Evolutionary conservation across 2,888 invertebrate species (phyloP).

Genomic region (Orchesellides sinensis): DNA sequence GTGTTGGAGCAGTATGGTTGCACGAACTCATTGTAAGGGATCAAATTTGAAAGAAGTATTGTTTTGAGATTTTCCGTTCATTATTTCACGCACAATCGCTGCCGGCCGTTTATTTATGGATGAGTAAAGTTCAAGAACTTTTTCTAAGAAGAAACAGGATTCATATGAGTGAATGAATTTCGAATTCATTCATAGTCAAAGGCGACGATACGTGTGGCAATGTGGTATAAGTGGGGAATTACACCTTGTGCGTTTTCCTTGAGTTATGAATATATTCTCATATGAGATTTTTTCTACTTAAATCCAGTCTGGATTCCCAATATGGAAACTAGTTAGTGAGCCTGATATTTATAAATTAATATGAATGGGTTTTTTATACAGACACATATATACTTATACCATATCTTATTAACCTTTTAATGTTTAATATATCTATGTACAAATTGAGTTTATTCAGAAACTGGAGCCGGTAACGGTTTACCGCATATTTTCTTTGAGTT

Average conservation of each 20-base stretch:
- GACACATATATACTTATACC: too few species aligned
- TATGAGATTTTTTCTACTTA: neutral
- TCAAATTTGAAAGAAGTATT: too few species aligned
- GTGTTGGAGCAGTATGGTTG: neutral
- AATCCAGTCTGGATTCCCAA: conserved; percentile 4
- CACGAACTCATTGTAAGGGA: too few species aligned
- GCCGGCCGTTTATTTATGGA: conserved; percentile 23
- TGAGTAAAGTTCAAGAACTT: neutral
- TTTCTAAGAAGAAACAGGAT: neutral
- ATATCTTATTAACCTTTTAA: too few species aligned
- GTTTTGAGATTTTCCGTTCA: conserved; percentile 44
- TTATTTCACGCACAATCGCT: conserved; percentile 22
- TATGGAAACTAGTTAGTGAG: neutral
- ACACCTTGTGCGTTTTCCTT: neutral
- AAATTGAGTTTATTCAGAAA: neutral
- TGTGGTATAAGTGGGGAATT: conserved; percentile 6
- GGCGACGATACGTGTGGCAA: neutral
- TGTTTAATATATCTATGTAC: neutral
- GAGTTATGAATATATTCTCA: neutral
- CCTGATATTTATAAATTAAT: neutral
- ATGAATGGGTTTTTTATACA: too few species aligned
- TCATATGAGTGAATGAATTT: conserved; percentile 6
- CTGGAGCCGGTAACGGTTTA: conserved; percentile 35
- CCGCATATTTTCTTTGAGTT: neutral
- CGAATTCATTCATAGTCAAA: neutral